Percentiles rank a stretch among this genome's conserved stretches.
phyloP scores from a whole-genome alignment of 2,888 invertebrate genomes.

The Morpho achilles region DNA sequence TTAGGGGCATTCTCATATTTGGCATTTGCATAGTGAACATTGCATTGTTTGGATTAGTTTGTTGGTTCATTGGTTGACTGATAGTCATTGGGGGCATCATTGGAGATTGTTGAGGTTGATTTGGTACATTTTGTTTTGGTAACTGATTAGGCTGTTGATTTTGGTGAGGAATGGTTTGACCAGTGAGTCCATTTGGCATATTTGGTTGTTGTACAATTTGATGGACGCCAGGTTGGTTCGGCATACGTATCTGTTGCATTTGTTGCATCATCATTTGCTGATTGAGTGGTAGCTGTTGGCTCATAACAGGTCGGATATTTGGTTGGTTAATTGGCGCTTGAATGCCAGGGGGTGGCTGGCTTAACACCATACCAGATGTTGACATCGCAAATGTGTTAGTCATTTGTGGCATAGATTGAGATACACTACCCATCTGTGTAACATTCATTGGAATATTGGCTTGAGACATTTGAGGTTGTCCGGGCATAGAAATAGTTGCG shows the following conservation, averaged over 20 bases:
- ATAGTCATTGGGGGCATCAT: conserved; percentile 51
- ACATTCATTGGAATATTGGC: conserved; percentile 53
- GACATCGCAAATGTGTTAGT: conserved; percentile 53
- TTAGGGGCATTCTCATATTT: conserved; percentile 63
- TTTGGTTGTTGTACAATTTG: conserved; percentile 44
- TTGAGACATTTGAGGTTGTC: conserved; percentile 60
- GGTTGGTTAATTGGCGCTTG: conserved; percentile 51
- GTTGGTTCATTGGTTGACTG: conserved; percentile 46
- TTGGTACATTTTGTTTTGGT: conserved; percentile 50
- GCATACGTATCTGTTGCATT: conserved; percentile 68
- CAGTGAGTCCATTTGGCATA: conserved; percentile 51
- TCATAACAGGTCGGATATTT: conserved; percentile 48
- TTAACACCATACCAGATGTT: conserved; percentile 47
- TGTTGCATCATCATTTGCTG: conserved; percentile 64
- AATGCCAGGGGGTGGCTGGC: conserved; percentile 43
- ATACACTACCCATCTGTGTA: conserved; percentile 50
- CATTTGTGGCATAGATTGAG: conserved; percentile 61
- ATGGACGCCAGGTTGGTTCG: conserved; percentile 53
- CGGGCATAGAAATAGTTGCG: conserved; percentile 44
- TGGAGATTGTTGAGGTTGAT: conserved; percentile 43
- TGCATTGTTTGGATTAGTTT: conserved; percentile 53
- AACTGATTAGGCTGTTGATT: conserved; percentile 37
- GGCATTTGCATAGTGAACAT: conserved; percentile 64
- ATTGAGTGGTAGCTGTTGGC: conserved; percentile 53
- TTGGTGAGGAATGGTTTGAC: conserved; percentile 45